Conservation (phyloP, 2,797 vertebrate species). For the Lateolabrax maculatus region DNA sequence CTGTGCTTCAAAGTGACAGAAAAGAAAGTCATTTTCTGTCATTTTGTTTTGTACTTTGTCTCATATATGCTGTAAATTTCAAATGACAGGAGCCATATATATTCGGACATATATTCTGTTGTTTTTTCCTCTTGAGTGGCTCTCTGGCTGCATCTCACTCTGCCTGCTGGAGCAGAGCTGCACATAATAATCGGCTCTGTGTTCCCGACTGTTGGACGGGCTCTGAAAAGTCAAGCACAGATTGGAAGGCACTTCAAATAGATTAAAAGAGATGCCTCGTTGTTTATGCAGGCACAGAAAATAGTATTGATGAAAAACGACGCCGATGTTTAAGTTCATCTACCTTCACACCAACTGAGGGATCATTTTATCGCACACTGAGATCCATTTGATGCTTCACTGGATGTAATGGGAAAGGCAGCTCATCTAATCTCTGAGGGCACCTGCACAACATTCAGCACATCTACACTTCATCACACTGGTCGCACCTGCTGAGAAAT, state of each 20-base stretch:
- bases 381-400: conserved; percentile 68
- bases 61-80: conserved; percentile 33
- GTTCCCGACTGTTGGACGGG: conserved; percentile 39
- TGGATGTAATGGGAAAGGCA: conserved; percentile 59
- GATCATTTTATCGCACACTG: conserved; percentile 46
- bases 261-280: conserved; percentile 63
- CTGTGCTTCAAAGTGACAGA: conserved; percentile 42
- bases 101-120: conserved; percentile 20
- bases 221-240: conserved; percentile 58
- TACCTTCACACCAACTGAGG: conserved; percentile 46
- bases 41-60: conserved; percentile 45
- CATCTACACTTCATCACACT: conserved; percentile 40
- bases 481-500: conserved; percentile 25
- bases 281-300: conserved; percentile 61
- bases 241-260: conserved; percentile 66
- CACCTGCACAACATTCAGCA: conserved; percentile 33
- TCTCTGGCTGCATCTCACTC: conserved; percentile 30
- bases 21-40: conserved; percentile 54
- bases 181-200: conserved; percentile 53
- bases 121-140: conserved; percentile 41
- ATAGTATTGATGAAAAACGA: conserved; percentile 50
- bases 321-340: conserved; percentile 49
- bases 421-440: conserved; percentile 41
- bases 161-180: conserved; percentile 51
- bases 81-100: conserved; percentile 24